Conservation (phyloP, 2,888 invertebrate genomes). For the Ptilodon capucinus region DNA sequence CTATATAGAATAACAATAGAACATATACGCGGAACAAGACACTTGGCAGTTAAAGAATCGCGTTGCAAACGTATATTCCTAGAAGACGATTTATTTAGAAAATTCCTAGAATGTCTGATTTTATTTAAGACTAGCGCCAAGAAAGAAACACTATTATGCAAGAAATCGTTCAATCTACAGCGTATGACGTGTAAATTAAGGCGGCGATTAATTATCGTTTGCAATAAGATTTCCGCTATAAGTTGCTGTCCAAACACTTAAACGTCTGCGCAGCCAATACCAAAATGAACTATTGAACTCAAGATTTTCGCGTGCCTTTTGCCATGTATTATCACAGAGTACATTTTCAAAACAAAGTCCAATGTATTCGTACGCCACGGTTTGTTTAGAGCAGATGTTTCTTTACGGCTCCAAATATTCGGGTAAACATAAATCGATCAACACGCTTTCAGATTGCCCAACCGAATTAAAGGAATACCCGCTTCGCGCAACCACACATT, state of each 20-base stretch:
- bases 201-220: no score
- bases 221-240: no score
- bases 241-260: no score
- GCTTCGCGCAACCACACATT: not conserved
- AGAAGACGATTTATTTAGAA: slow-evolving; percentile 19
- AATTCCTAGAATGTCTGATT: slow-evolving; percentile 14
- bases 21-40: slow-evolving; percentile 21
- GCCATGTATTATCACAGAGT: no score
- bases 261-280: no score
- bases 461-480: not conserved
- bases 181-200: not conserved
- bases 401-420: not conserved
- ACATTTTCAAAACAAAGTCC: no score
- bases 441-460: not conserved
- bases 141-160: not conserved
- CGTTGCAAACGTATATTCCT: slow-evolving; percentile 20
- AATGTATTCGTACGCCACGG: no score
- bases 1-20: slow-evolving; percentile 17
- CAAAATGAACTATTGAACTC: no score
- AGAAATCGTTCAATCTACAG: not conserved
- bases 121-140: not conserved
- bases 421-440: no score
- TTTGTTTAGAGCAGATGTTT: no score
- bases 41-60: slow-evolving; percentile 19
- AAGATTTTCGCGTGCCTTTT: no score